Evolutionary conservation across 2,797 vertebrate species (phyloP).

Genomic region (Semotilus atromaculatus): DNA sequence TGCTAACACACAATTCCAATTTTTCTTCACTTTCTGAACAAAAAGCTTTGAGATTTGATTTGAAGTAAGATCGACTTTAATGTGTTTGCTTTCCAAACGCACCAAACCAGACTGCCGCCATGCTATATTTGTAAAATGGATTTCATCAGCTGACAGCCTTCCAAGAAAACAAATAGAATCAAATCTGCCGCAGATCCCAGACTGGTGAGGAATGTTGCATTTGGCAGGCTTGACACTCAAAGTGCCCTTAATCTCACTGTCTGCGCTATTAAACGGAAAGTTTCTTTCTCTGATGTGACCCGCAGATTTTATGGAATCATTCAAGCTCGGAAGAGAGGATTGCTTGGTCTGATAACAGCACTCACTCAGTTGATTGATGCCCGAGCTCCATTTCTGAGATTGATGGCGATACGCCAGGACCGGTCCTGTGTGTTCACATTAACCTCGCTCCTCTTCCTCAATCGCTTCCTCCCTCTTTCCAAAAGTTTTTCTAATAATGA

Average conservation of each 20-base stretch:
- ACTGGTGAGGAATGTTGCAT: slow-evolving; percentile 53
- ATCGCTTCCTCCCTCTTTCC: slow-evolving; percentile 31
- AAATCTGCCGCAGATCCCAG: slow-evolving; percentile 45
- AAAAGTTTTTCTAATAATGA: slow-evolving; percentile 51
- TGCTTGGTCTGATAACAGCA: slow-evolving; percentile 56
- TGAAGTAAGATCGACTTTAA: slow-evolving; percentile 21
- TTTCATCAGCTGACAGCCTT: slow-evolving; percentile 53
- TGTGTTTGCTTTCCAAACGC: slow-evolving; percentile 20
- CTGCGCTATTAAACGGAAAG: slow-evolving; percentile 54
- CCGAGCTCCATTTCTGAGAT: slow-evolving; percentile 63
- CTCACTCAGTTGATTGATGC: slow-evolving; percentile 64
- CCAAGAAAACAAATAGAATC: slow-evolving; percentile 56
- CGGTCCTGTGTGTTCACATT: slow-evolving; percentile 66
- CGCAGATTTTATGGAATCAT: slow-evolving; percentile 49
- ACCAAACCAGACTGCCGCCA: slow-evolving; percentile 37
- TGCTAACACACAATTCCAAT: slow-evolving; percentile 7
- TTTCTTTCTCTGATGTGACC: slow-evolving; percentile 53
- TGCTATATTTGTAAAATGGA: slow-evolving; percentile 52
- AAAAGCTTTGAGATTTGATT: slow-evolving; percentile 37
- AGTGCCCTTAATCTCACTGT: slow-evolving; percentile 59
- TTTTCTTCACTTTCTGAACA: slow-evolving; percentile 24
- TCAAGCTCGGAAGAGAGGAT: slow-evolving; percentile 42
- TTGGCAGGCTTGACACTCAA: slow-evolving; percentile 53
- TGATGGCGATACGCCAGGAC: slow-evolving; percentile 62
- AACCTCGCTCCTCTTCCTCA: slow-evolving; percentile 47